Conservation (phyloP, 1,140 invertebrate genomes). For the Euwallacea fornicatus region DNA sequence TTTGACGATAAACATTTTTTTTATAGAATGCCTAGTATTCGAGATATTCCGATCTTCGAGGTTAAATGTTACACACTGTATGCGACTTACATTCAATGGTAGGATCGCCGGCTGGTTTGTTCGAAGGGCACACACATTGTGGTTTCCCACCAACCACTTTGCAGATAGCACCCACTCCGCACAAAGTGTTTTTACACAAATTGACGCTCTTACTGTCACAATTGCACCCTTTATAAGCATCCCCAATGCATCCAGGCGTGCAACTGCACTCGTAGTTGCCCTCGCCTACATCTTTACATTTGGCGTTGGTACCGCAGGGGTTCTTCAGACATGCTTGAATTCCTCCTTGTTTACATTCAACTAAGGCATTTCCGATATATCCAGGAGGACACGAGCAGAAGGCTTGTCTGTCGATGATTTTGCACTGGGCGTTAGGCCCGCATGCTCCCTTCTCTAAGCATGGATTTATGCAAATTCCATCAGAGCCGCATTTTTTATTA, state of each 20-base stretch:
- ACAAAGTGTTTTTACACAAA: constrained; percentile 70
- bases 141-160: constrained; percentile 66
- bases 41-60: too few relatives aligned
- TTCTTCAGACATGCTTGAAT: constrained; percentile 71
- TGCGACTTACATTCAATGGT: constrained; percentile 75
- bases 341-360: constrained; percentile 72
- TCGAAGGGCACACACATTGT: constrained; percentile 80
- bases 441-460: constrained; percentile 76
- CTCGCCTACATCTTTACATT: constrained; percentile 71
- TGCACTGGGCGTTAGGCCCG: constrained; percentile 83
- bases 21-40: too few relatives aligned
- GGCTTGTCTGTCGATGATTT: constrained; percentile 72
- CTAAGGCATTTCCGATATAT: constrained; percentile 78
- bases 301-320: constrained; percentile 82
- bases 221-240: constrained; percentile 75
- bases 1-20: too few relatives aligned
- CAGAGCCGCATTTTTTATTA: constrained; percentile 73
- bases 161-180: constrained; percentile 82
- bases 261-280: constrained; percentile 79
- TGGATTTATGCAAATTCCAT: constrained; percentile 79
- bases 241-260: constrained; percentile 75
- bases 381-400: constrained; percentile 84
- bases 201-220: constrained; percentile 66
- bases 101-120: constrained; percentile 81
- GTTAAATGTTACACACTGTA: too few relatives aligned